These are phyloP conservation scores for Actinernus sp. DNA, from an alignment of 92 coral and sea anemone genomes.

Conservation along the genomic window DNA sequence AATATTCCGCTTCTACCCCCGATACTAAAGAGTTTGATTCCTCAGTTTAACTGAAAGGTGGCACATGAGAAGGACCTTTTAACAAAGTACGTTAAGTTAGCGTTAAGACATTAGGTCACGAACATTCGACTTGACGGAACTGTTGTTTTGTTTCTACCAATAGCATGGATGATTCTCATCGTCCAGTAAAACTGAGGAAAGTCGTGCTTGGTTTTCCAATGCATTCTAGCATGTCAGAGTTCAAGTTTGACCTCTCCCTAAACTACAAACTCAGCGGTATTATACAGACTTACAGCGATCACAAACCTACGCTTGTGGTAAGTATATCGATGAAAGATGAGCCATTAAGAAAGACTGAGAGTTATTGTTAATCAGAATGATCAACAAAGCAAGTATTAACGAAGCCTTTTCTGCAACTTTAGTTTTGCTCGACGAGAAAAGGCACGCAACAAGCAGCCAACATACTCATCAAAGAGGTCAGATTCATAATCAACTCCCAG, in stretches of 20 bases:
- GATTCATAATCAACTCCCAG: slow-evolving; percentile 93
- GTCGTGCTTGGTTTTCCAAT: slow-evolving; percentile 94
- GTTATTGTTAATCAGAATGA: too few relatives aligned
- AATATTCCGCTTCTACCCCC: too few relatives aligned
- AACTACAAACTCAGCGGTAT: slow-evolving; percentile 95
- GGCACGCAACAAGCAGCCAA: slow-evolving; percentile 95
- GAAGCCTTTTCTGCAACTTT: too few relatives aligned
- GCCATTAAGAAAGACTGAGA: too few relatives aligned
- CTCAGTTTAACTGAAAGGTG: too few relatives aligned
- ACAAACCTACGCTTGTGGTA: slow-evolving; percentile 97
- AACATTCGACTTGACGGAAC: background rate
- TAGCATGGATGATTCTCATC: slow-evolving; percentile 96
- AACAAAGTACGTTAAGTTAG: background rate
- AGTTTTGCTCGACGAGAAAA: slow-evolving; percentile 98
- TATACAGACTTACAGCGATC: slow-evolving; percentile 88
- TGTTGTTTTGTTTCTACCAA: too few relatives aligned
- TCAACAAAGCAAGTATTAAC: too few relatives aligned
- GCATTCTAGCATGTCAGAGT: slow-evolving; percentile 79
- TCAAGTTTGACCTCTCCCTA: slow-evolving; percentile 88
- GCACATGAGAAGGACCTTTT: too few relatives aligned
- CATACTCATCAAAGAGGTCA: slow-evolving; percentile 82
- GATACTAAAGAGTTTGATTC: too few relatives aligned
- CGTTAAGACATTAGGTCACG: too few relatives aligned
- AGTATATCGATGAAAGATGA: too few relatives aligned
- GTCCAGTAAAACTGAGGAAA: slow-evolving; percentile 94